Percentiles rank a stretch among this genome's conserved stretches.
These are phyloP conservation scores for Notechis scutatus DNA, from an alignment of 2,113 vertebrate genomes.

Conservation along the genomic window DNA sequence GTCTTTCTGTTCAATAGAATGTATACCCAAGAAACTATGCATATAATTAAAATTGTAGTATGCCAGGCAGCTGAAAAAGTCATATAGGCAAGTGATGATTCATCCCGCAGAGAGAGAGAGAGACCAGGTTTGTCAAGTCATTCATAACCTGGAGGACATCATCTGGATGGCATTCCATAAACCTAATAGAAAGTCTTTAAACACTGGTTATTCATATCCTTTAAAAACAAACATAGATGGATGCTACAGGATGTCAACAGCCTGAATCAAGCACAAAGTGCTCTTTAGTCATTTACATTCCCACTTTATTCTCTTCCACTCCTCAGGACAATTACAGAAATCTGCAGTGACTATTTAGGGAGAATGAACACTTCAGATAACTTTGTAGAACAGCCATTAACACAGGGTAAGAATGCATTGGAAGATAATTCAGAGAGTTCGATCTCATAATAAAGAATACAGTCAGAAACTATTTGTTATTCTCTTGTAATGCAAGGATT, in stretches of 20 bases:
- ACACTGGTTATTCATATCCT: neutral
- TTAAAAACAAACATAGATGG: neutral
- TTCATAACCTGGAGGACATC: neutral
- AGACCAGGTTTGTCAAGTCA: neutral
- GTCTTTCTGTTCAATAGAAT: neutral
- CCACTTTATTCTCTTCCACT: neutral
- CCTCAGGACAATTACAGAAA: neutral
- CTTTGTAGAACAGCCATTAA: neutral
- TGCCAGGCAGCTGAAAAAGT: neutral
- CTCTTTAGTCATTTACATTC: neutral
- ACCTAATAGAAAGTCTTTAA: neutral
- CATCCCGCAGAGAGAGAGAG: neutral
- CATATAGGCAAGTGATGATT: neutral
- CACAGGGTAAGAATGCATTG: neutral
- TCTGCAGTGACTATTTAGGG: neutral
- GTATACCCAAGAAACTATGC: neutral
- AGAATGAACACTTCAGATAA: neutral
- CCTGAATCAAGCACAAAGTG: slow-evolving; percentile 9
- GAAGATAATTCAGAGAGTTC: neutral
- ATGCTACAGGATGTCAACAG: neutral
- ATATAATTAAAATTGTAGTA: neutral
- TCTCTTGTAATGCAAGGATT: neutral
- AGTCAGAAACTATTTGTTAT: neutral
- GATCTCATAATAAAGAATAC: neutral
- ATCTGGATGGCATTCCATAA: neutral